Base-by-base conservation (phyloP, 2,888 invertebrate genomes). In the Amiota communis region DNA sequence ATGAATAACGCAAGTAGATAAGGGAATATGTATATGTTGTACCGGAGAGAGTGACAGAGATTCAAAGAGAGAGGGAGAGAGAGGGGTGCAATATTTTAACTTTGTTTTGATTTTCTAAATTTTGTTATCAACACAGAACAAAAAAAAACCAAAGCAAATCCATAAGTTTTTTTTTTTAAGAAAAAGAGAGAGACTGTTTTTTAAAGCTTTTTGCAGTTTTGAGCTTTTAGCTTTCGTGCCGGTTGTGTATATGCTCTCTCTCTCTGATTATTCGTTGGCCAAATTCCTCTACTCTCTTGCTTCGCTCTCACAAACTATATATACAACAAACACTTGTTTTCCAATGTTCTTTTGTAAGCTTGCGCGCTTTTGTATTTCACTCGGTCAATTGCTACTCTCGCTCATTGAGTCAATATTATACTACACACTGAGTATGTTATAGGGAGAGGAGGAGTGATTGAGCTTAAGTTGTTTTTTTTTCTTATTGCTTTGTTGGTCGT, bases 181-280 rank as follows among this genome's bases (percentile, higher is more conserved):
- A 23, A 23, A 23, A 36, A 36, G 36, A 36, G 36, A 64, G 48
- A 15, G 46, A 13, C 3, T 15, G 13, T 13, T 51, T 10, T n/a
- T 23, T 4, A 15, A 15, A 13, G 56, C 23, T 51, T 23, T 51
- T 8, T 3, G 15, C 15, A 17, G 15, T 53, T 20, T 12, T 71
- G 79, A 77, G 76, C 78, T 83, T 53, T 49, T 48, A 36, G 72
- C 59, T 53, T 74, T 71, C 36, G 72, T 75, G 73, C 65, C 77
- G 69, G 76, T 71, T 79, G 75, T 83, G 79, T 80, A 65, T 74
- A 74, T 73, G 69, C 74, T 71, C 72, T 77, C 67, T 67, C 56
- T 70, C 11, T 23, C 13, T 76, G 73, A 74, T 72, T 72, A 75
- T 72, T 61, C 70, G 56, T 13, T 51, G 23, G 23, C 51, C n/a